Base-by-base conservation (phyloP, 2,797 vertebrate species). In the Pipistrellus pipistrellus region DNA sequence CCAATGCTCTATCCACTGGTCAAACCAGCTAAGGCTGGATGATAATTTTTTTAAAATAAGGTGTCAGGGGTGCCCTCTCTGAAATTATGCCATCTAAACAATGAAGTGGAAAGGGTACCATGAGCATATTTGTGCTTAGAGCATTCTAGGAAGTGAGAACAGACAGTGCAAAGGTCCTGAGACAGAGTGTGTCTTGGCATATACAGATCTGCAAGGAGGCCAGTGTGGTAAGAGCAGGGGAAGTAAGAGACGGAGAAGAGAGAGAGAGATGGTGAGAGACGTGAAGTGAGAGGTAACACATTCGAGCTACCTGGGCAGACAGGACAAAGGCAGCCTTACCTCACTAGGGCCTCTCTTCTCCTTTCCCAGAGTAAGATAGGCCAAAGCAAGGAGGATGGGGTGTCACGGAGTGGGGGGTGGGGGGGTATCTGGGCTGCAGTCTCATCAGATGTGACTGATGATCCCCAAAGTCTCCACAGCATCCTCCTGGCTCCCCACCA, bases 121-220 rank as follows among this genome's bases (percentile, higher is more conserved):
- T 4, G 71, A 80, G 9, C 11, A 7, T n/a, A 76, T 76, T 20
- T 9, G 51, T 46, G 13, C 68, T 35, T 1, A 14, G 55, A 75
- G 5, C 48, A 11, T 30, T 30, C 59, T 57, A n/a, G 89, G 25
- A 88, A 85, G 57, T 75, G 80, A 92, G 73, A 90, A 20, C 2
- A 12, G 38, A 27, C 18, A 53, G 20, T 6, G 25, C 44, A 35
- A 92, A 94, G 85, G 44, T 69, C 20, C 66, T 27, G 71, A 30
- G 57, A 32, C 18, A 32, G 5, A 38, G 9, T 9, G 32, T 30
- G n/a, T 88, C 57, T 64, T 59, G 75, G 10, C 18, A 11, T 14
- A 38, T 2, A 48, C 71, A 66, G 66, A 35, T n/a, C 32, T 27
- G 1, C n/a, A n/a, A 90, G 41, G 62, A 23, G 23, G 30, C 46